phyloP scores from a whole-genome alignment of 2,888 invertebrate species.

The Colletes collaris region DNA sequence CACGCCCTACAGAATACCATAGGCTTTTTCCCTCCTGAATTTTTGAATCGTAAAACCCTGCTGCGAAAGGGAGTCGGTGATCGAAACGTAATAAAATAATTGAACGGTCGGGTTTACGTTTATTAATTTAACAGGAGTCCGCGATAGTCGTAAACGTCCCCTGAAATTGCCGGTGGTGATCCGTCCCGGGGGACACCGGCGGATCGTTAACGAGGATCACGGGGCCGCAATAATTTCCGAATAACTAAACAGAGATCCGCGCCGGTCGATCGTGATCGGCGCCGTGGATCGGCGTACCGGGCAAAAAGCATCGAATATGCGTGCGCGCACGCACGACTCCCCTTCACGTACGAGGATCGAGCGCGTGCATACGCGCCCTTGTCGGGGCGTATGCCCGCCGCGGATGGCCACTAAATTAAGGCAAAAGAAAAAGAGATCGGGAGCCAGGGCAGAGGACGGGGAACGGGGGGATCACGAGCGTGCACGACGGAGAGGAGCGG shows the following conservation, averaged over 20 bases:
- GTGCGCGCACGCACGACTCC: conserved; percentile 48
- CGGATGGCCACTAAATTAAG: conserved; percentile 77
- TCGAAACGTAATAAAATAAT: no score
- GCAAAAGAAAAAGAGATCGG: conserved; percentile 76
- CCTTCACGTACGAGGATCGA: conserved; percentile 49
- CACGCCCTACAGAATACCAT: no score
- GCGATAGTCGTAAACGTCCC: conserved; percentile 31
- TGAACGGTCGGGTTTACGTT: not conserved
- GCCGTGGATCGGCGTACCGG: conserved; percentile 28
- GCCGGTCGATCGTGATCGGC: conserved; percentile 46
- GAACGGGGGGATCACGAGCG: conserved; percentile 4
- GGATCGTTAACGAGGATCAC: conserved; percentile 45
- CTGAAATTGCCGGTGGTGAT: conserved; percentile 6
- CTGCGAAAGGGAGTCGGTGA: no score
- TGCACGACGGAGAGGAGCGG: conserved; percentile 3
- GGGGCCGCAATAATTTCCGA: conserved; percentile 55
- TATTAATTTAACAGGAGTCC: conserved; percentile 21
- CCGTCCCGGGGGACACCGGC: conserved; percentile 33
- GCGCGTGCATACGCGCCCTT: conserved; percentile 62
- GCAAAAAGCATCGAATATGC: conserved; percentile 60
- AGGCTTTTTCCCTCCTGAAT: no score
- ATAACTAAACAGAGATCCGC: conserved; percentile 52
- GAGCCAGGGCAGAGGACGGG: conserved; percentile 56
- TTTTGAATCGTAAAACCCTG: no score
- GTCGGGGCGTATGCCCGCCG: conserved; percentile 65